Percentiles rank a stretch among this genome's conserved stretches.
phyloP scores from a whole-genome alignment of 2,113 vertebrate species.

The Chascanopsetta lugubris region DNA sequence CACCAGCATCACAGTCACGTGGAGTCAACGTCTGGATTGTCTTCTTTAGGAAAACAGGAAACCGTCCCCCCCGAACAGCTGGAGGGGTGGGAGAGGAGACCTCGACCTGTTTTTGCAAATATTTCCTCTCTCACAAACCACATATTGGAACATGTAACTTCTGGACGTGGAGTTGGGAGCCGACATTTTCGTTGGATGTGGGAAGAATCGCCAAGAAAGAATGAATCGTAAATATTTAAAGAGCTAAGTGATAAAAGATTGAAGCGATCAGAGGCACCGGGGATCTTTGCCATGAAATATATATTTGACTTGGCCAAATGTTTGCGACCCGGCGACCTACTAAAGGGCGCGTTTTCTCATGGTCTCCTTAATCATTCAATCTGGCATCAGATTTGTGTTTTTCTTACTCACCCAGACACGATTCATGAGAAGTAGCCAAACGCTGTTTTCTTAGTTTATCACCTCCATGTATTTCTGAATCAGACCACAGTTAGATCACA shows the following conservation, averaged over 20 bases:
- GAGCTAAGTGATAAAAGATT: slow-evolving; percentile 41
- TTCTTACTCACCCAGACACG: neutral
- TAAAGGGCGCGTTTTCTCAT: neutral
- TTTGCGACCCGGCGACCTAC: slow-evolving; percentile 29
- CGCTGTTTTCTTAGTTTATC: neutral
- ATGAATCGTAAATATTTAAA: slow-evolving; percentile 39
- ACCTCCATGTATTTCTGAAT: neutral
- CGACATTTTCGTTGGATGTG: slow-evolving; percentile 10
- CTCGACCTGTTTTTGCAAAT: neutral
- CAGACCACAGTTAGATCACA: slow-evolving; percentile 2
- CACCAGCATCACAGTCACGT: slow-evolving; percentile 18
- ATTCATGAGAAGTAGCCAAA: too few species aligned
- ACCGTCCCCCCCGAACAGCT: slow-evolving; percentile 4
- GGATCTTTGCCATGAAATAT: slow-evolving; percentile 42
- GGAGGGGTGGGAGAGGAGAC: neutral
- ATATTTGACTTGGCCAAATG: slow-evolving; percentile 24
- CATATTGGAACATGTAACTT: neutral
- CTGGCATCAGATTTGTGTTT: neutral
- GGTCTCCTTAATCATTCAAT: neutral
- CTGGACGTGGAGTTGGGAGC: neutral
- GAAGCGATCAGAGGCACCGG: slow-evolving; percentile 21
- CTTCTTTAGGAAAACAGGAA: slow-evolving; percentile 6
- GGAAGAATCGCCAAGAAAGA: slow-evolving; percentile 8
- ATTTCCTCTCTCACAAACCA: slow-evolving; percentile 1
- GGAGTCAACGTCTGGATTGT: slow-evolving; percentile 30